phyloP scores from a whole-genome alignment of 2,888 invertebrate species.

The Thelaira solivaga region DNA sequence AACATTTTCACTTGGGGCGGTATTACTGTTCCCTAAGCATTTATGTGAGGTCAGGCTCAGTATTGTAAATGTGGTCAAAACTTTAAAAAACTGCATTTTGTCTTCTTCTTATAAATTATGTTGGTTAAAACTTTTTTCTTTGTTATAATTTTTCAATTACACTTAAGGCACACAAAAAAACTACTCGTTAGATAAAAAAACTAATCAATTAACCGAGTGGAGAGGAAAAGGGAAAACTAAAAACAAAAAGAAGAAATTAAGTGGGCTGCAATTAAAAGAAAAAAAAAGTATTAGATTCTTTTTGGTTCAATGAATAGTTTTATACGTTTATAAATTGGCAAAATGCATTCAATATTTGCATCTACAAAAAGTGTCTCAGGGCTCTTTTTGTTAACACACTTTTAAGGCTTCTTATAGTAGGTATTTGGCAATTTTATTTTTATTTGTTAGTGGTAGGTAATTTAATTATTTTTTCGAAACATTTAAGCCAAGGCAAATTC shows the following conservation, averaged over 20 bases:
- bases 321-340: slow-evolving; percentile 21
- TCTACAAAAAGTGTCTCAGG: neutral
- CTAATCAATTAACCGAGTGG: neutral
- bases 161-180: slow-evolving; percentile 54
- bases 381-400: slow-evolving; percentile 12
- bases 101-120: slow-evolving; percentile 10
- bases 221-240: neutral
- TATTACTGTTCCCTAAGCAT: slow-evolving; percentile 67
- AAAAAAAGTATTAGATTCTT: neutral
- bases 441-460: neutral
- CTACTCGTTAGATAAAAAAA: slow-evolving; percentile 22
- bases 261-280: slow-evolving; percentile 38
- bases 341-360: neutral
- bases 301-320: neutral
- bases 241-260: neutral
- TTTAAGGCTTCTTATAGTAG: slow-evolving; percentile 31
- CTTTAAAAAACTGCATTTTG: slow-evolving; percentile 47
- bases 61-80: slow-evolving; percentile 54
- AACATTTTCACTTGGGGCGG: slow-evolving; percentile 67
- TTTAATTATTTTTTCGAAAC: neutral
- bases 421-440: neutral
- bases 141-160: neutral
- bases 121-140: neutral
- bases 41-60: slow-evolving; percentile 65
- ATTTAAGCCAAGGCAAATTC: too few relatives aligned